Conservation (phyloP, 2,888 invertebrate genomes). For the Amiota minor region DNA sequence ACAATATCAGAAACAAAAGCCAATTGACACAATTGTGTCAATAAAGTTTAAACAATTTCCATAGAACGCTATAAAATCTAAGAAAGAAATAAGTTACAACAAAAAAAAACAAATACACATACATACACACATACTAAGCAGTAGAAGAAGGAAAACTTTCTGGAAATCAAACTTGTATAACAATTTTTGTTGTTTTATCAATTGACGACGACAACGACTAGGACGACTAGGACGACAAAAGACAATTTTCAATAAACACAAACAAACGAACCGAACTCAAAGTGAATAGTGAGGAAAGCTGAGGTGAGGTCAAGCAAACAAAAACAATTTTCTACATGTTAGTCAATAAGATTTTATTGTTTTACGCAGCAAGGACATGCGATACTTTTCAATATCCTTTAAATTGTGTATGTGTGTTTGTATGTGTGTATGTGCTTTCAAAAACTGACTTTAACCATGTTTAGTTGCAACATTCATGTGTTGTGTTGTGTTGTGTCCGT, state of each 20-base stretch:
- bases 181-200: neutral
- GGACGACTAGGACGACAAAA: conserved; percentile 45
- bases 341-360: conserved; percentile 61
- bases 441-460: neutral
- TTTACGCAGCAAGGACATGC: conserved; percentile 30
- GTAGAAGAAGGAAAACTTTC: conserved; percentile 1
- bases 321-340: conserved; percentile 40
- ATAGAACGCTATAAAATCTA: conserved; percentile 37
- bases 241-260: conserved; percentile 58
- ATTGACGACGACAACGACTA: too few species aligned
- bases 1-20: conserved; percentile 48
- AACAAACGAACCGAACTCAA: conserved; percentile 45
- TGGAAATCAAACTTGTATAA: conserved; percentile 1
- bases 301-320: conserved; percentile 22
- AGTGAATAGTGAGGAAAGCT: neutral
- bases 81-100: neutral
- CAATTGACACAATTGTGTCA: conserved; percentile 63
- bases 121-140: conserved; percentile 5
- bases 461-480: neutral
- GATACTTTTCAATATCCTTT: conserved; percentile 51
- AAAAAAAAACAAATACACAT: conserved; percentile 11
- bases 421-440: conserved; percentile 48
- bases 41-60: conserved; percentile 61
- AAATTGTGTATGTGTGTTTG: conserved; percentile 43
- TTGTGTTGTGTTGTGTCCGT: neutral